Evolutionary conservation across 2,113 vertebrate species (phyloP).

Genomic region (Heterochromis multidens): DNA sequence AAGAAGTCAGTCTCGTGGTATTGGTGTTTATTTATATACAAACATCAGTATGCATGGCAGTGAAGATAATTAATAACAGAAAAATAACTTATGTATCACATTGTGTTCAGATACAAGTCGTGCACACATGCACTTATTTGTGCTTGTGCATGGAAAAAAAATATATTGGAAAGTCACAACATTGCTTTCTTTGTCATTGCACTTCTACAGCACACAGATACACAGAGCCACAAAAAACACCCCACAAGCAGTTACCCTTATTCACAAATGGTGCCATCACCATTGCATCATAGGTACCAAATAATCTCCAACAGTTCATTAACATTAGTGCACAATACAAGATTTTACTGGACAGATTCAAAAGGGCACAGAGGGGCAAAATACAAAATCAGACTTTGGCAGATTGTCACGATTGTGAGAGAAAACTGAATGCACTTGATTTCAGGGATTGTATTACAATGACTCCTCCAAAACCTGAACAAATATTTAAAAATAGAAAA

Average conservation of each 20-base stretch:
- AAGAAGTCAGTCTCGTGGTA: background rate
- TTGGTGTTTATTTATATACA: slow-evolving; percentile 77
- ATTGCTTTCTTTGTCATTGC: slow-evolving; percentile 17
- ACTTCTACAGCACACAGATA: slow-evolving; percentile 2
- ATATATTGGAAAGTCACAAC: background rate
- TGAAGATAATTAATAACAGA: background rate
- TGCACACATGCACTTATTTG: slow-evolving; percentile 1
- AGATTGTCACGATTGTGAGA: background rate
- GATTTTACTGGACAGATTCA: slow-evolving; percentile 15
- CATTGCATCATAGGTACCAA: background rate
- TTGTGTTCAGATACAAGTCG: slow-evolving; percentile 12
- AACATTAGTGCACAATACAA: slow-evolving; percentile 31
- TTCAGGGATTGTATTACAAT: background rate
- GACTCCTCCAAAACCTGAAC: background rate
- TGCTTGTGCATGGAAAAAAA: background rate
- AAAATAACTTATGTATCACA: slow-evolving; percentile 8
- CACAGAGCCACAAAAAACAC: slow-evolving; percentile 12
- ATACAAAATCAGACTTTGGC: background rate
- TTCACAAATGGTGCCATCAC: background rate
- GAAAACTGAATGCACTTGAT: background rate
- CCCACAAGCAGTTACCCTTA: background rate
- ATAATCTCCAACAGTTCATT: background rate
- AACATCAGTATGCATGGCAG: slow-evolving; percentile 23
- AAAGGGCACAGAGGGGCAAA: background rate
- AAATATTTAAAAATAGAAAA: background rate